Evolutionary conservation across 2,888 invertebrate species (phyloP), one percentile per base, ranked within the genome.

Genomic region (Napeogenes sylphis): DNA sequence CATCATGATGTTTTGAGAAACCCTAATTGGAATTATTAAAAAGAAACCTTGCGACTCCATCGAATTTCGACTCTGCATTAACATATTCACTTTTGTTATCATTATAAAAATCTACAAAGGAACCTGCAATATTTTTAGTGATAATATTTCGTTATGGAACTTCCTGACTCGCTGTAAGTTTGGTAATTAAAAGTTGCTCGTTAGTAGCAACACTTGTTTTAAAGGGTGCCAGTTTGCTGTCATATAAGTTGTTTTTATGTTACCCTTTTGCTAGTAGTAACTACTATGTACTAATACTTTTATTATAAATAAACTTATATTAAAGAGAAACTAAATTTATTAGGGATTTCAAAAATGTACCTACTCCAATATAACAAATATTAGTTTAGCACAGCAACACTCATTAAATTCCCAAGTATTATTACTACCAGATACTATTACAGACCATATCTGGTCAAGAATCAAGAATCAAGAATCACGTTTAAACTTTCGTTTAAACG

Each of bases 181-280:
- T 74, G 79, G 82, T 85, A 86, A 87, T 87, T 87, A 87, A 85
- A 87, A 87, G 79, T 87, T 84, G 72, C 69, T 66, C 61, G 65
- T 69, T 67, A 68, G 62, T 68, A 64, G 71, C 72, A 68, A 74
- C 78, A 73, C 73, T 75, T 73, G 71, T 75, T 71, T 71, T 73
- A 71, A 68, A 73, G 68, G 65, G 66, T 51, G 51, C 46, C 47
- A 81, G 80, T 80, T 82, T 78, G 71, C 68, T 68, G 47, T 47
- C 47, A 47, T n/a, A n/a, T 21, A n/a, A n/a, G 13, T 47, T 13
- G 13, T 47, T 21, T 47, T n/a, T n/a, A 47, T 47, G 47, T 13
- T 47, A n/a, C 30, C 51, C 51, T 5, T 51, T 51, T 21, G 21
- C 21, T 21, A 21, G 21, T 21, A 21, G 21, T 21, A 21, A 21